Conservation (phyloP, 2,113 vertebrate species). For the Malurus melanocephalus region DNA sequence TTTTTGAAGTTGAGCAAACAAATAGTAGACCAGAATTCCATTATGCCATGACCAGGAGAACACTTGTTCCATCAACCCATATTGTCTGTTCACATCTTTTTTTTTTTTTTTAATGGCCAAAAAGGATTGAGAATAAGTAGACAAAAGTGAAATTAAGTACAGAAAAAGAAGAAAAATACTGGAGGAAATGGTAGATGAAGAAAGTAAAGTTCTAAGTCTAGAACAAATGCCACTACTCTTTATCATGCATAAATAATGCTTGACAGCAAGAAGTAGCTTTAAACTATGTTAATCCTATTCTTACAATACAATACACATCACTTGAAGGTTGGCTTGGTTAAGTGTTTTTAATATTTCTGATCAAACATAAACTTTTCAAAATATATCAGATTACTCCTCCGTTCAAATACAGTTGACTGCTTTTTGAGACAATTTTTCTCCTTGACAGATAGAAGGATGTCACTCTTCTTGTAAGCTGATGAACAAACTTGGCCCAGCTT, state of each 20-base stretch:
- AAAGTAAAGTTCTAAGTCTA: background rate
- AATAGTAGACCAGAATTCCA: background rate
- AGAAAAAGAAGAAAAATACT: background rate
- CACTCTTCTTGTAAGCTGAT: background rate
- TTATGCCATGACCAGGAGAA: background rate
- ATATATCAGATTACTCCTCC: background rate
- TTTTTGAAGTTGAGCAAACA: background rate
- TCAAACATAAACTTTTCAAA: background rate
- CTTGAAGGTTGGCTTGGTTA: background rate
- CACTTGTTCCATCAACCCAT: background rate
- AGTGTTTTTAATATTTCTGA: background rate
- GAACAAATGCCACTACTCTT: background rate
- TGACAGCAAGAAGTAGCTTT: background rate
- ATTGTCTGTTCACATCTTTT: background rate
- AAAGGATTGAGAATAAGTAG: background rate
- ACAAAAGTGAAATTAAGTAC: background rate
- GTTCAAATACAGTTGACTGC: background rate
- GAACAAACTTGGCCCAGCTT: background rate
- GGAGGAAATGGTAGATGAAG: background rate
- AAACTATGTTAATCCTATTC: background rate
- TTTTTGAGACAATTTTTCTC: slow-evolving; percentile 15
- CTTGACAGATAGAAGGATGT: background rate
- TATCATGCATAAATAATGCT: background rate
- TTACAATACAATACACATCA: background rate
- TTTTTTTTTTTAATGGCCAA: background rate